Conservation (phyloP, 2,888 invertebrate genomes). For the Octodonta nipae region DNA sequence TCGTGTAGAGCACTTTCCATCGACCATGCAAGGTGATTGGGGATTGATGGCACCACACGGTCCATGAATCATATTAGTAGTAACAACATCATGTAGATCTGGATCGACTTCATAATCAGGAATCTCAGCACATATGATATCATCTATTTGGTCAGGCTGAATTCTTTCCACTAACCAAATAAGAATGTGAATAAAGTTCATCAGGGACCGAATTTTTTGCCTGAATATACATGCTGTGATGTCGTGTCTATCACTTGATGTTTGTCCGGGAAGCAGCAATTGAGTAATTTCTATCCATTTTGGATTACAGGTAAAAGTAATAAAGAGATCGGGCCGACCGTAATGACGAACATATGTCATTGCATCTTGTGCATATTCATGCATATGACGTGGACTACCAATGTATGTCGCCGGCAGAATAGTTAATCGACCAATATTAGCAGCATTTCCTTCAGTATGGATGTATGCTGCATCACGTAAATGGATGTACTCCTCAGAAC, state of each 20-base stretch:
- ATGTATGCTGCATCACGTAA: conserved; percentile 26
- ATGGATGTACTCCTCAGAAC: conserved; percentile 27
- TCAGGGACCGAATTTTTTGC: not conserved
- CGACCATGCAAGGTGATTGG: conserved; percentile 3
- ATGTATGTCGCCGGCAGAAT: conserved; percentile 20
- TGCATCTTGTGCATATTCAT: conserved; percentile 25
- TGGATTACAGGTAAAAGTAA: conserved; percentile 26
- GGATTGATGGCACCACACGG: conserved; percentile 3
- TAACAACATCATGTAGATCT: no score
- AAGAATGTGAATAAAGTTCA: not conserved
- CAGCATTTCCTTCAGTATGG: conserved; percentile 16
- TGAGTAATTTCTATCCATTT: conserved; percentile 14
- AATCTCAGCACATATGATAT: not conserved
- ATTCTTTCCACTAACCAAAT: no score
- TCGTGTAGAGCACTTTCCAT: conserved; percentile 1
- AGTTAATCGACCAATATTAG: conserved; percentile 16
- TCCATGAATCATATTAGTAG: no score
- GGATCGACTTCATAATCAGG: not conserved
- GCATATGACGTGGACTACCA: conserved; percentile 25
- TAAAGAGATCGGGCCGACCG: conserved; percentile 23
- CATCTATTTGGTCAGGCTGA: not conserved
- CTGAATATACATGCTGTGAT: not conserved
- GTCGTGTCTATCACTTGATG: conserved; percentile 7
- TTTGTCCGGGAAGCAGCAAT: conserved; percentile 10
- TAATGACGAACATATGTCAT: conserved; percentile 25